These are phyloP conservation scores for Datnioides undecimradiatus DNA, from an alignment of 2,113 vertebrate genomes.

Conservation along the genomic window DNA sequence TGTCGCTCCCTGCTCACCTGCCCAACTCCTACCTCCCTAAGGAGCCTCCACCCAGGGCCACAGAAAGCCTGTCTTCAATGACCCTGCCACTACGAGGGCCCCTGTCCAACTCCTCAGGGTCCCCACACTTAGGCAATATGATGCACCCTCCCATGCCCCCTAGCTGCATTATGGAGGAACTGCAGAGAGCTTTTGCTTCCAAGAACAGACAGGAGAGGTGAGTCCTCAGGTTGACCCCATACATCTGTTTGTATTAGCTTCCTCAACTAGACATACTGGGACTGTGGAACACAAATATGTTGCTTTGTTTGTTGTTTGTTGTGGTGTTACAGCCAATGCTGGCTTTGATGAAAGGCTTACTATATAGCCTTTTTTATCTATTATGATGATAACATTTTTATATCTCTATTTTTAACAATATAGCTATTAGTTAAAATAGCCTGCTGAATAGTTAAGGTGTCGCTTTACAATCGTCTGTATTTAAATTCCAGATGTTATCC, in stretches of 20 bases:
- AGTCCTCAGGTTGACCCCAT: slow-evolving; percentile 26
- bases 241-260: background rate
- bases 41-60: slow-evolving; percentile 86
- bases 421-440: too few species aligned
- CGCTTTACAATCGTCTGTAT: background rate
- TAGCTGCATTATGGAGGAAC: slow-evolving; percentile 97
- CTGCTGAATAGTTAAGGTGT: too few species aligned
- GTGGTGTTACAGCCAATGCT: background rate
- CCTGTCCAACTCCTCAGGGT: slow-evolving; percentile 88
- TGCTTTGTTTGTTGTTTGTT: background rate
- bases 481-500: background rate
- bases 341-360: background rate
- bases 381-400: background rate
- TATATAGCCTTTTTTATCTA: background rate
- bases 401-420: background rate
- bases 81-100: slow-evolving; percentile 84
- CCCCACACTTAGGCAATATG: slow-evolving; percentile 90
- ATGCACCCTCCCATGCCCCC: slow-evolving; percentile 94
- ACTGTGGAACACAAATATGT: background rate
- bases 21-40: slow-evolving; percentile 85
- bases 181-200: slow-evolving; percentile 95
- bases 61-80: slow-evolving; percentile 78
- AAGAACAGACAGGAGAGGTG: slow-evolving; percentile 97
- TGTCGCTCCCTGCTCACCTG: slow-evolving; percentile 81
- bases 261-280: background rate